phyloP scores from a whole-genome alignment of 2,113 vertebrate genomes.

The Podarcis muralis region DNA sequence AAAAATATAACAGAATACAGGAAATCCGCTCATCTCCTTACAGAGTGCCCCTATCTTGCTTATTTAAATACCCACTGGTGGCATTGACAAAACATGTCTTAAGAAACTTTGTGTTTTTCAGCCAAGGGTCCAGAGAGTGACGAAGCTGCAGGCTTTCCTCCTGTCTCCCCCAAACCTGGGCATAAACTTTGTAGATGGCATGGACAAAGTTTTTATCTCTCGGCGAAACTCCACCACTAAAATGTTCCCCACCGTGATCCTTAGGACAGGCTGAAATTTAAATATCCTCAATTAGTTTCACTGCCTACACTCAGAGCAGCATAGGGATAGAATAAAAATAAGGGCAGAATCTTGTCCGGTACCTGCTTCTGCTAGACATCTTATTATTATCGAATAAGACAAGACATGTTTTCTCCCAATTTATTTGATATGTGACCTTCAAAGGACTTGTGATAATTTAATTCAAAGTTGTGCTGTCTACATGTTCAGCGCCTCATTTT shows the following conservation, averaged over 20 bases:
- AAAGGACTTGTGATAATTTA: constrained; percentile 1
- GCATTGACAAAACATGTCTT: neutral
- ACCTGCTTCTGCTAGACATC: neutral
- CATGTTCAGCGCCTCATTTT: constrained; percentile 30
- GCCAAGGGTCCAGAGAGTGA: neutral
- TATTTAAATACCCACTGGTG: neutral
- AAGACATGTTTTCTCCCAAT: neutral
- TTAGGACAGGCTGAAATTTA: neutral
- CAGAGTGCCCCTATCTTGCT: neutral
- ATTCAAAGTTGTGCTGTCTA: constrained; percentile 43
- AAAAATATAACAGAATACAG: neutral
- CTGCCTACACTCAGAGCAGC: neutral
- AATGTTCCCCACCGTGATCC: neutral
- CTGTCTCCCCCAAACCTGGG: neutral
- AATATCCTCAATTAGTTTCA: neutral
- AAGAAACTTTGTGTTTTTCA: neutral
- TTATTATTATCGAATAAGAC: constrained; percentile 31
- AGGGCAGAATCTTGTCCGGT: constrained; percentile 12
- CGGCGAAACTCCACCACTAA: neutral
- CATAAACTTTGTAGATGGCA: neutral
- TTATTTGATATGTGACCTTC: constrained; percentile 28
- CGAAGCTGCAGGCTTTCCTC: neutral
- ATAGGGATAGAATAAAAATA: neutral
- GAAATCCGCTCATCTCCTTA: neutral
- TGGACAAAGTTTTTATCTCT: neutral